Percentiles rank a stretch among this genome's conserved stretches.
Conservation (phyloP, 92 coral and sea anemone species). For the Desmophyllum pertusum region DNA sequence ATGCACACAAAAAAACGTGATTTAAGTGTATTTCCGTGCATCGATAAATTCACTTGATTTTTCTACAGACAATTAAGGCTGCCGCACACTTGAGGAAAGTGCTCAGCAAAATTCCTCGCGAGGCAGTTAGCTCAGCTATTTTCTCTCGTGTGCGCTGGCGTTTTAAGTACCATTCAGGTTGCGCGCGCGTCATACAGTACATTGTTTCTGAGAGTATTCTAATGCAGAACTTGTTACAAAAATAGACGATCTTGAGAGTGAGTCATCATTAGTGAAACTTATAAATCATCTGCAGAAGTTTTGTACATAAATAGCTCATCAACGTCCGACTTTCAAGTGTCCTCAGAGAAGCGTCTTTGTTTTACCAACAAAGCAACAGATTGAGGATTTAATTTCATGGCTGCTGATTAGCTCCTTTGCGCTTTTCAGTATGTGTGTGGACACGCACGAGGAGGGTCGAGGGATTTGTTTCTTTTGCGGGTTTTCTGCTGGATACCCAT, state of each 20-base stretch:
- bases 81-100: too few relatives aligned
- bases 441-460: background rate
- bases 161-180: too few relatives aligned
- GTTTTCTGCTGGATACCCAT: background rate
- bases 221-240: background rate
- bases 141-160: too few relatives aligned
- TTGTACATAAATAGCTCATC: background rate
- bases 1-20: too few relatives aligned
- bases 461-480: background rate
- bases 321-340: background rate
- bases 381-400: constrained; percentile 9
- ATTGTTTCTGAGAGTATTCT: background rate
- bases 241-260: background rate
- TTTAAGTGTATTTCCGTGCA: too few relatives aligned
- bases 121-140: too few relatives aligned
- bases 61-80: background rate
- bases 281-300: too few relatives aligned
- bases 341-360: background rate
- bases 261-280: too few relatives aligned
- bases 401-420: background rate
- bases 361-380: constrained; percentile 9
- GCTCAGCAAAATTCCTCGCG: too few relatives aligned
- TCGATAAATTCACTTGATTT: background rate
- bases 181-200: too few relatives aligned
- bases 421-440: background rate